Evolutionary conservation across 2,888 invertebrate species (phyloP), one percentile per base, ranked within the genome.

Genomic region (Sarcophaga rosellei): DNA sequence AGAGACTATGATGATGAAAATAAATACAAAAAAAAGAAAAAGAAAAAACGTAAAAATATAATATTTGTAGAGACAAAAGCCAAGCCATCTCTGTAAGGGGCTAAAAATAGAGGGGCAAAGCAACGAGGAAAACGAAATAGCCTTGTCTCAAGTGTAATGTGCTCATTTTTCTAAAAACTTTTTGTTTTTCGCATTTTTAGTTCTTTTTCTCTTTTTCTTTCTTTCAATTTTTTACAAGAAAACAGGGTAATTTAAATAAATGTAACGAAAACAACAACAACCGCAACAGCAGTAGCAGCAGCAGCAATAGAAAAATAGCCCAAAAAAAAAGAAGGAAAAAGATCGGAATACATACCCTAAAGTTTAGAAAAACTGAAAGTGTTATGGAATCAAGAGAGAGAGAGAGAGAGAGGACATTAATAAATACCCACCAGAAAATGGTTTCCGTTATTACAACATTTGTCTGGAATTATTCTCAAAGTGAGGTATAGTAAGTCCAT

Each of bases 71-170:
- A 69, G 77, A 69, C 74, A 74, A 61, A 21, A 70, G 35, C 35
- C 35, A 35, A 35, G 35, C 35, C 35, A 35, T 35, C 35, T 35
- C 35, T 8, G 35, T 35, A 15, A 15, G 44, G 25, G 57, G 25
- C 17, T 23, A 20, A 68, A 65, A 12, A 25, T 65, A 47, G 44
- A 53, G 57, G 23, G 0, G 4, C 12, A 35, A 69, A 69, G 59
- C 8, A 12, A 20, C 3, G 21, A 70, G 65, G 20, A 57, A 59
- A 23, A 65, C 45, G 70, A 82, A 70, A 59, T 75, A 84, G 84
- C 69, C 84, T 75, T 65, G 79, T 75, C 84, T 79, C 74, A 59
- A 84, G 84, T 74, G 78, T 74, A 78, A 69, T 79, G 79, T 63
- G 57, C 57, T 70, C 74, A 79, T 84, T 76, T 66, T 62, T 35